Evolutionary conservation across 2,797 vertebrate species (phyloP).

Genomic region (Tachyglossus aculeatus): DNA sequence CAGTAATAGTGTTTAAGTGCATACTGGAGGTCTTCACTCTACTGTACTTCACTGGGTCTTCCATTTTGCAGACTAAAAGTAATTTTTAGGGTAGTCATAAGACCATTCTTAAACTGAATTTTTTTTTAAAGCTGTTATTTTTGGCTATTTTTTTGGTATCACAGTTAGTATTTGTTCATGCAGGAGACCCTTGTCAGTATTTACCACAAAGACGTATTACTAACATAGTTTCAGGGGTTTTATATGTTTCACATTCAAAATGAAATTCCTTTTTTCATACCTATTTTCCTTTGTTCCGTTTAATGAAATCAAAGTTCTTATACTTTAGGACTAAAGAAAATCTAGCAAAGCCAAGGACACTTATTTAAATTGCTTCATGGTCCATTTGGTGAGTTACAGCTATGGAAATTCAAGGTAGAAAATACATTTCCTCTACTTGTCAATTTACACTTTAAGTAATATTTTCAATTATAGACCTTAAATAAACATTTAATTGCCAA

Average conservation of each 20-base stretch:
- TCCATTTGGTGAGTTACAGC: not conserved
- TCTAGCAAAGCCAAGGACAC: not conserved
- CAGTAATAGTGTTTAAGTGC: too few species aligned
- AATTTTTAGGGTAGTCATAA: not conserved
- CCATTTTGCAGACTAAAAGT: not conserved
- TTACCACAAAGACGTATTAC: too few species aligned
- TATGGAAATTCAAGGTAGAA: constrained; percentile 6
- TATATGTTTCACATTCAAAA: too few species aligned
- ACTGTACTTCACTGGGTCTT: not conserved
- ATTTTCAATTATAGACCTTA: not conserved
- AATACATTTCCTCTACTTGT: constrained; percentile 14
- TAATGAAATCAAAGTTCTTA: not conserved
- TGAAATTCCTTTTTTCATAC: not conserved
- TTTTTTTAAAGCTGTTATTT: not conserved
- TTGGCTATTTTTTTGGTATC: not conserved
- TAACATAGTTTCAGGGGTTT: too few species aligned
- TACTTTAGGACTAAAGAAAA: constrained; percentile 12
- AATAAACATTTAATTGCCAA: constrained; percentile 3
- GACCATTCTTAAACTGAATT: not conserved
- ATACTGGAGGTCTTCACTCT: constrained; percentile 10
- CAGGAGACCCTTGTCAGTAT: not conserved
- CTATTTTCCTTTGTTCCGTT: constrained; percentile 12
- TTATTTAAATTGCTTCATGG: constrained; percentile 4
- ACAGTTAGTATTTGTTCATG: not conserved
- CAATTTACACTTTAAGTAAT: constrained; percentile 2